Conservation (phyloP, 2,888 invertebrate genomes). For the Apotomis betuletana region DNA sequence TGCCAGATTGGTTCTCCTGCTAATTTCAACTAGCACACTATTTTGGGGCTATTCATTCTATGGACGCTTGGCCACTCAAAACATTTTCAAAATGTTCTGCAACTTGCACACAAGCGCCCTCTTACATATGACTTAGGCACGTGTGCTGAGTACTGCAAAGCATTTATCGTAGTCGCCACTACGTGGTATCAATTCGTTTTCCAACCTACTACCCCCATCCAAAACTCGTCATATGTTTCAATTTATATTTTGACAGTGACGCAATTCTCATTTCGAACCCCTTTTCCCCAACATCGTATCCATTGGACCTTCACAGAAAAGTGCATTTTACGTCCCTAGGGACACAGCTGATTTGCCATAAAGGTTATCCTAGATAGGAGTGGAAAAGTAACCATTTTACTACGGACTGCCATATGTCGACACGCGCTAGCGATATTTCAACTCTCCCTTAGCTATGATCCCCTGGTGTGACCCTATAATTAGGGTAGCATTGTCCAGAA, state of each 20-base stretch:
- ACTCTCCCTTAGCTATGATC: constrained; percentile 13
- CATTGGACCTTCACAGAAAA: background rate
- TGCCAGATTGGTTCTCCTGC: too few relatives aligned
- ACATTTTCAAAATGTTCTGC: too few relatives aligned
- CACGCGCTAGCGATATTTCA: constrained; percentile 29
- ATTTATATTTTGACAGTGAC: constrained; percentile 2
- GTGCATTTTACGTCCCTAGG: background rate
- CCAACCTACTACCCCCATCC: background rate
- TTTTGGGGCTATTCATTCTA: too few relatives aligned
- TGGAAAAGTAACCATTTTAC: background rate
- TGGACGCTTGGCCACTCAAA: too few relatives aligned
- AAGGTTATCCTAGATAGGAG: background rate
- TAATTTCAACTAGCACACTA: too few relatives aligned
- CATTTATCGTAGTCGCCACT: background rate
- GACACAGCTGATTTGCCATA: background rate
- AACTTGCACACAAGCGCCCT: too few relatives aligned
- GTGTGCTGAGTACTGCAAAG: background rate
- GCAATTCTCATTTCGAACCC: background rate
- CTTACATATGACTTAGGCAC: too few relatives aligned
- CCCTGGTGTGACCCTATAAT: constrained; percentile 44
- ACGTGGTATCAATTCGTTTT: background rate
- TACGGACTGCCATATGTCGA: constrained; percentile 37
- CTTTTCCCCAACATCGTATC: background rate
- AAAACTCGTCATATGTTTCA: constrained; percentile 1
- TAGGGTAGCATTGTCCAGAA: constrained; percentile 44